These are phyloP conservation scores for Trimorus sp. DNA, from an alignment of 2,888 invertebrate genomes.

Conservation along the genomic window DNA sequence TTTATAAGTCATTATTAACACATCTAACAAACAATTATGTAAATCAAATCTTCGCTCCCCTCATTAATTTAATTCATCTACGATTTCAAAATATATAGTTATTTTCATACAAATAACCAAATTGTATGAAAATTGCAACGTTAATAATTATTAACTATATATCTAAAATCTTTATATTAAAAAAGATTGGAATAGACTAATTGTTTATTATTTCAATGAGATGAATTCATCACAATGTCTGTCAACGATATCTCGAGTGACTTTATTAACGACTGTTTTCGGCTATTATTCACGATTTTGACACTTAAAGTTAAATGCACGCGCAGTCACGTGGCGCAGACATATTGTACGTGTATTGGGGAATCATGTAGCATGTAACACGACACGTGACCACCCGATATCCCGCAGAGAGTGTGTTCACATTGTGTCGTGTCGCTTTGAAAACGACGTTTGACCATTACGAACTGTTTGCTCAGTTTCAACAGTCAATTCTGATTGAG, in stretches of 20 bases:
- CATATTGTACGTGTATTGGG: slow-evolving; percentile 76
- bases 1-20: not conserved
- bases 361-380: slow-evolving; percentile 75
- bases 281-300: slow-evolving; percentile 49
- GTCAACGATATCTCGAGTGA: slow-evolving; percentile 7
- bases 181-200: too few relatives aligned
- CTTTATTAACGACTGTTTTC: slow-evolving; percentile 18
- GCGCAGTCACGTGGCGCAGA: slow-evolving; percentile 75
- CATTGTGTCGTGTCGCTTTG: slow-evolving; percentile 45
- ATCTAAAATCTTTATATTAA: too few relatives aligned
- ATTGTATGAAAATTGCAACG: too few relatives aligned
- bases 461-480: slow-evolving; percentile 60
- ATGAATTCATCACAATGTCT: not conserved
- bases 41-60: too few relatives aligned
- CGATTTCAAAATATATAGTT: too few relatives aligned
- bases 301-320: slow-evolving; percentile 64
- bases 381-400: slow-evolving; percentile 78
- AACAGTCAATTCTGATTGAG: slow-evolving; percentile 50
- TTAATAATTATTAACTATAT: too few relatives aligned
- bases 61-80: too few relatives aligned
- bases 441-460: slow-evolving; percentile 61
- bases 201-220: not conserved
- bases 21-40: too few relatives aligned
- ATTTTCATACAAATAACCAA: too few relatives aligned
- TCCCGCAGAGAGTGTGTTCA: slow-evolving; percentile 57